Base-by-base conservation (phyloP, 2,888 invertebrate species). In the Conops quadrifasciatus region DNA sequence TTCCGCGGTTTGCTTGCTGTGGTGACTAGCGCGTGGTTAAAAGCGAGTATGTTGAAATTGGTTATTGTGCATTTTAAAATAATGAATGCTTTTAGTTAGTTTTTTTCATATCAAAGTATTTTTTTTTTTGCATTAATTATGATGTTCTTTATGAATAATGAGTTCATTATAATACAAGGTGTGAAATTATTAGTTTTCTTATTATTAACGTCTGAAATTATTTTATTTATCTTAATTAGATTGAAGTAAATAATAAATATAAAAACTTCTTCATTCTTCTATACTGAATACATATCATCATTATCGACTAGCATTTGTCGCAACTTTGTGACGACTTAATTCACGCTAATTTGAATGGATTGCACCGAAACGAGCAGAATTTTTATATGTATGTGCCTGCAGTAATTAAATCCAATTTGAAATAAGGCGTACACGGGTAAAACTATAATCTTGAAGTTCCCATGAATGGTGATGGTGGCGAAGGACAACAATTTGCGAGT, bases 1-100 rank as follows among this genome's bases (percentile, higher is more conserved):
- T 36, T 28, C 49, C 7, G 13, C 19, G 64, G n/a, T 51, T 26
- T 53, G 30, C 66, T 53, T 66, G 51, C 53, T 51, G 53, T 66
- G 66, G 53, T 66, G 53, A 66, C 28, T 24, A n/a, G 49, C 30
- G 28, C 59, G 30, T 36, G 15, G 28, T 24, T 62, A 36, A 5
- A 21, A 16, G 58, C 21, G 26, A 63, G 21, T 47, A 2, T 45
- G 63, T 63, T 63, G 58, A 28, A 58, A 58, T 58, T 58, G 15
- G 26, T 15, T 24, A 28, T 2, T 58, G 15, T 13, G 26, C 2
- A 28, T 26, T 24, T 24, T 58, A 15, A 9, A 28, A 15, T 3
- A 28, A 26, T 28, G 28, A 28, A 7, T 13, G 59, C 4, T 64
- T 49, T 63, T 21, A n/a, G n/a, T n/a, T n/a, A n/a, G n/a, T 36